phyloP scores from a whole-genome alignment of 1,140 invertebrate species.

The Penaeus vannamei region DNA sequence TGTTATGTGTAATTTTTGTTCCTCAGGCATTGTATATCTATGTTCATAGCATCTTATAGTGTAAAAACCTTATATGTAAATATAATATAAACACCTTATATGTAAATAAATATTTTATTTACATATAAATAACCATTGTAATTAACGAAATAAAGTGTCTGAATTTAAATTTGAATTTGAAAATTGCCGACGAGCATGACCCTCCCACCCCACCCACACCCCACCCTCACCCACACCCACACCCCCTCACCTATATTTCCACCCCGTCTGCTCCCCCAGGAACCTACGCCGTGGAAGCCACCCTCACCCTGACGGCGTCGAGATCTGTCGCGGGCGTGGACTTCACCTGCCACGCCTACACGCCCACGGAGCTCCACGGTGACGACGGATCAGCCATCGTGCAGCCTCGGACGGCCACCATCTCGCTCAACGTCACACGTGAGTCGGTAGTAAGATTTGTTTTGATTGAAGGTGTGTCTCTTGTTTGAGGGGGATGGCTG shows the following conservation, averaged over 20 bases:
- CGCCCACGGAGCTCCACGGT: not conserved
- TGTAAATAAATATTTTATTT: no score
- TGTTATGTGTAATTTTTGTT: no score
- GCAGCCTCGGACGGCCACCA: constrained; percentile 50
- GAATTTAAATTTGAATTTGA: no score
- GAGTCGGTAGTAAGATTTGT: not conserved
- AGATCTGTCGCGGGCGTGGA: constrained; percentile 41
- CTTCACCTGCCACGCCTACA: constrained; percentile 56
- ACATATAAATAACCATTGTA: no score
- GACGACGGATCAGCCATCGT: constrained; percentile 21
- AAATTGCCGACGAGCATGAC: no score
- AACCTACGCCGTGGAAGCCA: constrained; percentile 42
- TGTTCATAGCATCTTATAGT: no score
- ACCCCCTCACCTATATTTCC: not conserved
- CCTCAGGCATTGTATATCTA: no score
- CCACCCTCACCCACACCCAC: not conserved
- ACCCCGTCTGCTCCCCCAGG: constrained; percentile 18
- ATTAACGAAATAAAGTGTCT: no score
- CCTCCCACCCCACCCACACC: no score
- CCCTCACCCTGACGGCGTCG: constrained; percentile 32
- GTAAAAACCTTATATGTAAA: no score
- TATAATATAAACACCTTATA: no score
- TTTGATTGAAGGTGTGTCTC: not conserved
- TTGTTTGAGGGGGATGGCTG: not conserved
- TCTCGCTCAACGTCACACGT: constrained; percentile 56